Base-by-base conservation (phyloP, 2,888 invertebrate genomes). In the Amphiduros pacificus region DNA sequence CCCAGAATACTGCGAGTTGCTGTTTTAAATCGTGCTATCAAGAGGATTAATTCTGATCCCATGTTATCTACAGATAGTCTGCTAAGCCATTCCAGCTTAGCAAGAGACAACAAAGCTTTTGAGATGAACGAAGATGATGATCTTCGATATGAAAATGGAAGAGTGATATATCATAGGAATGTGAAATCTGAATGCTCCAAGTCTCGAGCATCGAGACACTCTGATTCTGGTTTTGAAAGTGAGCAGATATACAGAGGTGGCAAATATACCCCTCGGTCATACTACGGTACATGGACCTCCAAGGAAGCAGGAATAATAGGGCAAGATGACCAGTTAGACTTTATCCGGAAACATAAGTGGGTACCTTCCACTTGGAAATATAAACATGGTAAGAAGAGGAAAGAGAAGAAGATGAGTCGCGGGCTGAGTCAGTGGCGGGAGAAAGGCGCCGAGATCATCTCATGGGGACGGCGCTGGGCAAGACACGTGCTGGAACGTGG, bases 161-260 rank as follows among this genome's bases (percentile, higher is more conserved):
- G 36, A n/a, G n/a, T n/a, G n/a, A n/a, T n/a, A n/a, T n/a, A n/a
- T n/a, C n/a, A n/a, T n/a, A n/a, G n/a, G n/a, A n/a, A n/a, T n/a
- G n/a, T n/a, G 11, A 36, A 9, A 36, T 9, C 9, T 36, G 36
- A 17, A 36, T 9, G 11, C 36, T 14, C 36, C 24, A 27, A 22
- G 26, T 27, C 51, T 40, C 22, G 40, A 17, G 55, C 22, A 17
- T 55, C 36, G 22, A 55, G 24, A n/a, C 24, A 22, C n/a, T 28
- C 53, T 5, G 53, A 53, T 22, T 53, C 53, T 11, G 53, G 53
- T 20, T 53, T 53, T 31, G 53, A 53, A 29, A 53, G 53, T 29
- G 53, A 53, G 53, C 26, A 53, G n/a, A 20, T 44, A 4, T 4
- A 5, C 6, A 44, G 22, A n/a, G 9, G n/a, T 5, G 20, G 44